Evolutionary conservation across 1,140 invertebrate species (phyloP).

Genomic region (Latrodectus geometricus): DNA sequence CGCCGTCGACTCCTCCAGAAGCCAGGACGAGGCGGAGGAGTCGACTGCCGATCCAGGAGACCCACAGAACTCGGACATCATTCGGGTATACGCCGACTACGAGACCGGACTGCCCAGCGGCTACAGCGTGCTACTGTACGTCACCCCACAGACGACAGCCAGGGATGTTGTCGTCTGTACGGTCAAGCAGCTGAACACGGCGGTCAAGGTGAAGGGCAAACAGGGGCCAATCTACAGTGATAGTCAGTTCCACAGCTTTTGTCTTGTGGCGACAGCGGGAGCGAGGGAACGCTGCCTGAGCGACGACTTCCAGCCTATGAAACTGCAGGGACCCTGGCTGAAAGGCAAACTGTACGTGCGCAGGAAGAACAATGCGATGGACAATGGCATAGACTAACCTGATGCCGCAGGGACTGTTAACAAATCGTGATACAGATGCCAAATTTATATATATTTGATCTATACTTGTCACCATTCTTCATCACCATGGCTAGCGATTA

Average conservation of each 20-base stretch:
- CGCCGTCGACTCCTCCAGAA: neutral
- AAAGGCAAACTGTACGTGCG: slow-evolving; percentile 91
- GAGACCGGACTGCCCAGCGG: slow-evolving; percentile 91
- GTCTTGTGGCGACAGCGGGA: slow-evolving; percentile 93
- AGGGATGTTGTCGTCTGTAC: slow-evolving; percentile 93
- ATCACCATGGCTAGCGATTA: too few species aligned
- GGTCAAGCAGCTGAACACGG: slow-evolving; percentile 93
- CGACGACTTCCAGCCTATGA: slow-evolving; percentile 91
- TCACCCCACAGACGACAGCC: slow-evolving; percentile 89
- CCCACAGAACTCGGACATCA: slow-evolving; percentile 66
- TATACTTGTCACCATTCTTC: too few species aligned
- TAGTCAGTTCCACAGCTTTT: slow-evolving; percentile 80
- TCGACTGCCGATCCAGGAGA: neutral
- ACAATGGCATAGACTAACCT: slow-evolving; percentile 7
- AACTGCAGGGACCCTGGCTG: slow-evolving; percentile 94
- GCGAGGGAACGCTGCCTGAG: slow-evolving; percentile 89
- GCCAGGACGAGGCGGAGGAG: slow-evolving; percentile 6
- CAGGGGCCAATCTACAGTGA: slow-evolving; percentile 84
- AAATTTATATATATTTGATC: slow-evolving; percentile 20
- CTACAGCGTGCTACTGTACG: slow-evolving; percentile 91
- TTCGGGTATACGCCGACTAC: slow-evolving; percentile 91
- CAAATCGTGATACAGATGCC: slow-evolving; percentile 48
- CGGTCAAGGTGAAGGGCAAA: slow-evolving; percentile 85
- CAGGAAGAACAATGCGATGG: slow-evolving; percentile 74
- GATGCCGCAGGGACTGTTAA: neutral